phyloP scores from a whole-genome alignment of 92 coral and sea anemone species.

The Heliopora coerulea region DNA sequence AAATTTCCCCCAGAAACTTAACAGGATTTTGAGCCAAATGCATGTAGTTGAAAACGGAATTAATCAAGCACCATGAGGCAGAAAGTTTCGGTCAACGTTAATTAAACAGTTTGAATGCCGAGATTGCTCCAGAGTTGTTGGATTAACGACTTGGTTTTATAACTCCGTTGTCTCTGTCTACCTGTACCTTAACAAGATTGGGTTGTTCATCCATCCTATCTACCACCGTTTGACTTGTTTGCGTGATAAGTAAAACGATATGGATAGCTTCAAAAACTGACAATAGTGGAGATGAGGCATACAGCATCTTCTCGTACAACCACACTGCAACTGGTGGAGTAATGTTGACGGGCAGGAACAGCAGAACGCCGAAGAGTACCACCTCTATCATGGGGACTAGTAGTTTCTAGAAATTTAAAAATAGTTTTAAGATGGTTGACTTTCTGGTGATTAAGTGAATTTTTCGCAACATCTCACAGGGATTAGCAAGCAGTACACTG shows the following conservation, averaged over 20 bases:
- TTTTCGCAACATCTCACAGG: too few species aligned
- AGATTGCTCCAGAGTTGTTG: too few species aligned
- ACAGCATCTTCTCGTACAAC: slow-evolving; percentile 68
- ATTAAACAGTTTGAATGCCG: too few species aligned
- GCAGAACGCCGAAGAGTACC: slow-evolving; percentile 52
- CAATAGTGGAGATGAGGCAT: slow-evolving; percentile 57
- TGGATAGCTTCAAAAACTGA: slow-evolving; percentile 66
- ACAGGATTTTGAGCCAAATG: too few species aligned
- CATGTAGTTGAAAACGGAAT: too few species aligned
- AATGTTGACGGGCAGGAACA: slow-evolving; percentile 64
- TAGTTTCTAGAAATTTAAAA: slow-evolving; percentile 56
- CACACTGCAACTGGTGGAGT: slow-evolving; percentile 69
- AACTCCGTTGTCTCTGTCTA: too few species aligned
- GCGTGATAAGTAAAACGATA: slow-evolving; percentile 61
- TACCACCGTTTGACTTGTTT: slow-evolving; percentile 66
- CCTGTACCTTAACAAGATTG: slow-evolving; percentile 70
- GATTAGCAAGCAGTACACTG: too few species aligned
- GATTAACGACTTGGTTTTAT: too few species aligned
- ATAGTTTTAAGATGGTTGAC: not conserved
- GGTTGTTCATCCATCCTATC: slow-evolving; percentile 73
- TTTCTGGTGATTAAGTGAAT: not conserved
- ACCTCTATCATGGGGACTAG: slow-evolving; percentile 70
- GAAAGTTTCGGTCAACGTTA: too few species aligned
- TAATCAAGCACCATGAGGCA: too few species aligned
- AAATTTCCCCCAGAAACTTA: too few species aligned